These are phyloP conservation scores for Lasiommata megera DNA, from an alignment of 2,888 invertebrate species.

Conservation along the genomic window DNA sequence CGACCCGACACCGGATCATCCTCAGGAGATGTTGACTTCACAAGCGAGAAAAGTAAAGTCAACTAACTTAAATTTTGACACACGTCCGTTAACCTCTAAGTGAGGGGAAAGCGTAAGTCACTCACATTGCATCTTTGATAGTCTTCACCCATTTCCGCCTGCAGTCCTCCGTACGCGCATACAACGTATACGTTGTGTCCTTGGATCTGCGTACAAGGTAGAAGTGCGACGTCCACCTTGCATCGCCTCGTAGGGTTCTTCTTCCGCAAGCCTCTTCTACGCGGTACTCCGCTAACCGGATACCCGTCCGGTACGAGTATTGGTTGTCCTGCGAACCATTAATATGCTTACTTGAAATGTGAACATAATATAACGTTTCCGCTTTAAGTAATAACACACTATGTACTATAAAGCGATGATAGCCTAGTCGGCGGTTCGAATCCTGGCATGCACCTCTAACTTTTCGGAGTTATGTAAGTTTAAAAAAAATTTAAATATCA, in stretches of 20 bases:
- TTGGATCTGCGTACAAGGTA: neutral
- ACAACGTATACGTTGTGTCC: neutral
- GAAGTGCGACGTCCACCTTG: slow-evolving; percentile 83
- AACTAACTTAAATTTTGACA: too few species aligned
- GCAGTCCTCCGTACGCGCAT: neutral
- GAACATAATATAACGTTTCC: too few species aligned
- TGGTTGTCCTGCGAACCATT: slow-evolving; percentile 86
- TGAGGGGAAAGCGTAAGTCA: neutral
- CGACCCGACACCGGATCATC: too few species aligned
- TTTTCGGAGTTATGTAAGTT: too few species aligned
- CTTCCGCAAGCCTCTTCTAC: slow-evolving; percentile 89
- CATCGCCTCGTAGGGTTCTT: slow-evolving; percentile 85
- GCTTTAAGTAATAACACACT: too few species aligned
- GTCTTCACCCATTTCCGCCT: neutral
- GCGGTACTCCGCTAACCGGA: slow-evolving; percentile 92
- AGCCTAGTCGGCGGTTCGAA: too few species aligned
- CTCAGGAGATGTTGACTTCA: too few species aligned
- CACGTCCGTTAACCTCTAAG: too few species aligned
- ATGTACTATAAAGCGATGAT: too few species aligned
- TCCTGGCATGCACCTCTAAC: too few species aligned
- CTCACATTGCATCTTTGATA: neutral
- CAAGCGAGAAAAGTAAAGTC: too few species aligned
- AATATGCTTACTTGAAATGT: neutral
- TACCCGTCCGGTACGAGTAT: slow-evolving; percentile 93
- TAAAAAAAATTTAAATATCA: too few species aligned